Conservation (phyloP, 1,140 invertebrate species). For the Pissodes strobi region DNA sequence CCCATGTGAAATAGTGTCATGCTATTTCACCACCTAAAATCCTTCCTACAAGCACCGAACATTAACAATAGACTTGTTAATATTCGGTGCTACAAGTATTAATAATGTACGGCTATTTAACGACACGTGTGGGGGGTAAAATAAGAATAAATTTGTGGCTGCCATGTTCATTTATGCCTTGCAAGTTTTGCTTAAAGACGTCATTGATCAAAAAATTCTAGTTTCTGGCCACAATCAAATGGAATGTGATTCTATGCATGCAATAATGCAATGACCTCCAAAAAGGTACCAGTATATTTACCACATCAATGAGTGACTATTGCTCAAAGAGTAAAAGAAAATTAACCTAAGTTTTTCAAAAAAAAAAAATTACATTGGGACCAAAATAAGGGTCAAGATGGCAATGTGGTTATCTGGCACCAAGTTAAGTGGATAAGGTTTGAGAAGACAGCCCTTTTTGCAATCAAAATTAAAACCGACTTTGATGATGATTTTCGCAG, state of each 20-base stretch:
- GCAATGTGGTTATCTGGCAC: neutral
- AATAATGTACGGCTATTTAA: neutral
- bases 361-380: neutral
- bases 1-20: neutral
- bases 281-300: neutral
- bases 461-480: neutral
- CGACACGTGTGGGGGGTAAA: constrained; percentile 1
- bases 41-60: neutral
- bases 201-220: neutral
- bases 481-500: neutral
- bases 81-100: too few species aligned
- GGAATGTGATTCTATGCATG: constrained; percentile 1
- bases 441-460: neutral
- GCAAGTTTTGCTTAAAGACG: neutral
- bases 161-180: too few species aligned
- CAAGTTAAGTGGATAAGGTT: neutral
- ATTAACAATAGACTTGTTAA: too few species aligned
- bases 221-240: neutral
- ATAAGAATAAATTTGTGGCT: too few species aligned
- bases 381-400: neutral
- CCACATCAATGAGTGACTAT: neutral
- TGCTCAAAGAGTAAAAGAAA: neutral
- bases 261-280: neutral
- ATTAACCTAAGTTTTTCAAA: neutral
- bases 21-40: neutral